Conservation (phyloP, 2,797 vertebrate species). For the Liasis olivaceus region DNA sequence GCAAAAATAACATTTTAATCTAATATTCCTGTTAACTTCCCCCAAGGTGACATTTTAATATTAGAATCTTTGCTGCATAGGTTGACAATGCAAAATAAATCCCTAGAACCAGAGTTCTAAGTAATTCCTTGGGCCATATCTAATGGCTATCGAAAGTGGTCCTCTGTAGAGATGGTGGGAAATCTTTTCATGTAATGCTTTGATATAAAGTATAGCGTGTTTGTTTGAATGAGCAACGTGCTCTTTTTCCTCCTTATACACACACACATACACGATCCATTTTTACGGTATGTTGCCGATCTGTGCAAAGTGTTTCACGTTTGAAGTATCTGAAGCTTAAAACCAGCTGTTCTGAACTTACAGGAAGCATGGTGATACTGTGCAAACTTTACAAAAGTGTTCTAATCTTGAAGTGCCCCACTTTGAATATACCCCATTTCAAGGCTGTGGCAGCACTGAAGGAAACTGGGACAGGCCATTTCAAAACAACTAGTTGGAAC, state of each 20-base stretch:
- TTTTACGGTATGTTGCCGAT: neutral
- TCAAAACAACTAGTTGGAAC: neutral
- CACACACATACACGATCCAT: neutral
- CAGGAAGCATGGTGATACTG: neutral
- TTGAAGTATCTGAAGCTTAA: neutral
- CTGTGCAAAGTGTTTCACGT: neutral
- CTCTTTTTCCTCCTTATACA: neutral
- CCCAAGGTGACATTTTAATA: neutral
- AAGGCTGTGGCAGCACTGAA: neutral
- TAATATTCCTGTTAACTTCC: neutral
- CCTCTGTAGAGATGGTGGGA: neutral
- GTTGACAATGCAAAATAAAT: neutral
- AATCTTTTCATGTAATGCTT: neutral
- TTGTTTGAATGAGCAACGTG: neutral
- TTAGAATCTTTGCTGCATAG: neutral
- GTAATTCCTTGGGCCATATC: neutral
- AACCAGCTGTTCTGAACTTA: neutral
- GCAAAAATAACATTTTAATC: neutral
- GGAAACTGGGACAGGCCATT: neutral
- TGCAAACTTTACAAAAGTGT: neutral
- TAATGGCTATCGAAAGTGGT: no score
- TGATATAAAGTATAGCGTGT: neutral
- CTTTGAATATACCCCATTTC: neutral
- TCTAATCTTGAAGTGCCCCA: neutral
- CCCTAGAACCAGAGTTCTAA: neutral